Evolutionary conservation across 2,797 vertebrate species (phyloP).

Genomic region (Graptemys geographica): DNA sequence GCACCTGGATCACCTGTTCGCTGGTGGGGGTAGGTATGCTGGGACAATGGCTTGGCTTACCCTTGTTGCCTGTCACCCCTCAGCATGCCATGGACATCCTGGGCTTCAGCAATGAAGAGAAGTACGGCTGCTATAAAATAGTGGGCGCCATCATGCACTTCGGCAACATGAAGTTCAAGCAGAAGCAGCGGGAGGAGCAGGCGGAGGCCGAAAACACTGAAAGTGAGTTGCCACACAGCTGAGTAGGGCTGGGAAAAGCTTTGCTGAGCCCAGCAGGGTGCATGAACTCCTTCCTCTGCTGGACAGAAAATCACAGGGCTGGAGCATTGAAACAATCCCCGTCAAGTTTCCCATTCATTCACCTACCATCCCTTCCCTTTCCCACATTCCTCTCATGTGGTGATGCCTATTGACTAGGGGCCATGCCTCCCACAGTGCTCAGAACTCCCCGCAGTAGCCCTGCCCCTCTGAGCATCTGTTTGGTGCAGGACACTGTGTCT

Average conservation of each 20-base stretch:
- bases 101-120: slow-evolving; percentile 91
- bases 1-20: not conserved
- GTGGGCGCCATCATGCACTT: slow-evolving; percentile 96
- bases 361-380: not conserved
- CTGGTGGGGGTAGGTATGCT: not conserved
- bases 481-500: not conserved
- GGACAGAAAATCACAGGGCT: not conserved
- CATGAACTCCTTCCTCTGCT: not conserved
- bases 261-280: not conserved
- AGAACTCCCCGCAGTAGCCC: not conserved
- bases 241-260: not conserved
- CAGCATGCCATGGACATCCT: slow-evolving; percentile 96
- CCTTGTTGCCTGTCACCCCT: not conserved
- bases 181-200: slow-evolving; percentile 94
- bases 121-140: slow-evolving; percentile 94
- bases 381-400: not conserved
- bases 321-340: not conserved
- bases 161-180: slow-evolving; percentile 98
- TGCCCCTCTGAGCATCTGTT: not conserved
- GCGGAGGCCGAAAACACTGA: slow-evolving; percentile 93
- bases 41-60: not conserved
- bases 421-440: not conserved
- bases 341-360: not conserved
- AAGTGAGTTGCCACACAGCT: slow-evolving; percentile 82
- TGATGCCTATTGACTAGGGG: not conserved